Base-by-base conservation (phyloP, 2,797 vertebrate genomes). In the Gila robusta region DNA sequence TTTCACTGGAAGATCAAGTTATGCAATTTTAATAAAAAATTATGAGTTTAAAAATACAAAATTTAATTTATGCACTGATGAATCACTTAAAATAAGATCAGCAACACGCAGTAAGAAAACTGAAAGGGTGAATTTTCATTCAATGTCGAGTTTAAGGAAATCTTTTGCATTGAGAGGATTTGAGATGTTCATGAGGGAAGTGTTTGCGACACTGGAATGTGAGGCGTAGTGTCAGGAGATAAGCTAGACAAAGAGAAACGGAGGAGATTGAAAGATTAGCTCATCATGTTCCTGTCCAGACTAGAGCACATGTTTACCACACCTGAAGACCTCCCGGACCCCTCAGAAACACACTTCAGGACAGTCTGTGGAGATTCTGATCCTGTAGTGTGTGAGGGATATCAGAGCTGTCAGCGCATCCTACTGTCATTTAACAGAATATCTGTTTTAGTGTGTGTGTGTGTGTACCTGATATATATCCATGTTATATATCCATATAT, bases 151-250 rank as follows among this genome's bases (percentile, higher is more conserved):
- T 59, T 39, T 64, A 9, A 39, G 35, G 35, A 23, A 39, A 23
- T 23, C 67, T 39, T 35, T 54, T 23, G 10, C 16, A 0, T 35
- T 66, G 3, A 14, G 32, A 84, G 44, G 72, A 39, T 84, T 54
- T 41, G 16, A 39, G 47, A 39, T 32, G 74, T 44, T 44, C 28
- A 1, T 70, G 64, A 70, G 19, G 83, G 83, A 78, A 78, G 62
- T 23, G 62, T 78, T 56, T 52, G 59, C 10, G 64, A 17, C 59
- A n/a, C 41, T 77, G 82, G 72, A 84, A 85, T 92, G 92, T 92
- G 62, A 28, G 10, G 23, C 6, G n/a, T 79, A 44, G 64, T 70
- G 64, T 84, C 74, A 70, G 74, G 35, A 70, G 74, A 84, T 79
- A 79, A 79, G 74, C n/a, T 44, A 52, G 19, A 76, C 71, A 49